Percentiles rank a stretch among this genome's conserved stretches.
Conservation (phyloP, 2,888 invertebrate genomes). For the Tipula confusa region DNA sequence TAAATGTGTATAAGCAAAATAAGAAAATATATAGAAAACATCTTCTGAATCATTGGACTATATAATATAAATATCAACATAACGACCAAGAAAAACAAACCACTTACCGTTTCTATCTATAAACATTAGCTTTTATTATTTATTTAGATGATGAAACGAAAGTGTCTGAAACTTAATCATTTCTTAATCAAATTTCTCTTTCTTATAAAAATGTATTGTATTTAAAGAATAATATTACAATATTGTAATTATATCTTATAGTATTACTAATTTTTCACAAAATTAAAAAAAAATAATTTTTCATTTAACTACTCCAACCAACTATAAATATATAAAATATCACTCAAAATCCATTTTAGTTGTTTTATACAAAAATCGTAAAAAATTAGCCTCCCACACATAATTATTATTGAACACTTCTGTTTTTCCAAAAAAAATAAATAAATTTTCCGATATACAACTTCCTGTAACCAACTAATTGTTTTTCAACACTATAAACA, state of each 20-base stretch:
- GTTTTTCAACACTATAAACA: slow-evolving; percentile 16
- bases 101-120: slow-evolving; percentile 20
- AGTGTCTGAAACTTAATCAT: slow-evolving; percentile 20
- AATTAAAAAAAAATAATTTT: neutral
- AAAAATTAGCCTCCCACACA: neutral
- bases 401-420: neutral
- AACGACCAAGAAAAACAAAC: neutral
- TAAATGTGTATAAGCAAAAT: neutral
- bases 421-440: slow-evolving; percentile 25
- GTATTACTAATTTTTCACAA: neutral
- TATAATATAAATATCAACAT: neutral
- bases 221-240: neutral
- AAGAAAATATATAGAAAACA: neutral
- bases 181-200: slow-evolving; percentile 3
- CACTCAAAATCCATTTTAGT: neutral
- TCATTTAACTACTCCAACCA: neutral
- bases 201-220: neutral
- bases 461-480: slow-evolving; percentile 5
- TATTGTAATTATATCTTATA: neutral
- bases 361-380: neutral
- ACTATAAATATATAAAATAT: neutral
- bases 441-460: slow-evolving; percentile 25
- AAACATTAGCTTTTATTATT: slow-evolving; percentile 25
- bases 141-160: neutral
- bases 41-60: neutral